phyloP scores from a whole-genome alignment of 2,797 vertebrate genomes.

The Anguilla obscura region DNA sequence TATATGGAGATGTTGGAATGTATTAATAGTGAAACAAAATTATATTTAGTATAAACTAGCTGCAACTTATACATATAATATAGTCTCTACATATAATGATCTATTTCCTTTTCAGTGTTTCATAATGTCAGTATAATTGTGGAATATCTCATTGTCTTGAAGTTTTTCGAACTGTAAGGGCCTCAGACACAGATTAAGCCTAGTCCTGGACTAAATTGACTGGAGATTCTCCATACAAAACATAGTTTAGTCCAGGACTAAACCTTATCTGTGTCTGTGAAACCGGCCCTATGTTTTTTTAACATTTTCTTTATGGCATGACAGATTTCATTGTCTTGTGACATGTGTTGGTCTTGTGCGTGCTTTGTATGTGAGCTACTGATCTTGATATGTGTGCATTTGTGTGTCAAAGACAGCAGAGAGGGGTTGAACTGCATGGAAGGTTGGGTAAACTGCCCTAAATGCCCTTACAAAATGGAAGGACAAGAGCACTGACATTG shows the following conservation, averaged over 20 bases:
- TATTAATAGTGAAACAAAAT: background rate
- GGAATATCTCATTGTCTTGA: background rate
- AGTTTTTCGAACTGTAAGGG: background rate
- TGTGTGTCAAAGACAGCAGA: background rate
- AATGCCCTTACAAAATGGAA: background rate
- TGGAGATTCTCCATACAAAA: too few species aligned
- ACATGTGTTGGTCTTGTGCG: slow-evolving; percentile 29
- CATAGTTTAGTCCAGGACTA: too few species aligned
- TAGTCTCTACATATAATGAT: background rate
- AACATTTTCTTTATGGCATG: slow-evolving; percentile 2
- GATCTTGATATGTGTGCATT: slow-evolving; percentile 7
- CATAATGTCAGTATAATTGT: background rate
- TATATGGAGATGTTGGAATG: background rate
- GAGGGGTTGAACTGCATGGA: slow-evolving; percentile 3
- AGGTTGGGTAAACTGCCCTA: background rate
- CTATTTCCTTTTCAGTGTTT: background rate
- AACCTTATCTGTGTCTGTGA: background rate
- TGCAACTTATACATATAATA: background rate
- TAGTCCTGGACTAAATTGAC: too few species aligned
- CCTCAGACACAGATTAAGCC: too few species aligned
- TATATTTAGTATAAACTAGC: background rate
- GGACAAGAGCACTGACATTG: background rate
- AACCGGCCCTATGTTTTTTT: background rate
- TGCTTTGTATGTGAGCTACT: slow-evolving; percentile 23
- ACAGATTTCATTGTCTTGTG: slow-evolving; percentile 33